Evolutionary conservation across 2,888 invertebrate genomes (phyloP).

Genomic region (Ectobius pallidus): DNA sequence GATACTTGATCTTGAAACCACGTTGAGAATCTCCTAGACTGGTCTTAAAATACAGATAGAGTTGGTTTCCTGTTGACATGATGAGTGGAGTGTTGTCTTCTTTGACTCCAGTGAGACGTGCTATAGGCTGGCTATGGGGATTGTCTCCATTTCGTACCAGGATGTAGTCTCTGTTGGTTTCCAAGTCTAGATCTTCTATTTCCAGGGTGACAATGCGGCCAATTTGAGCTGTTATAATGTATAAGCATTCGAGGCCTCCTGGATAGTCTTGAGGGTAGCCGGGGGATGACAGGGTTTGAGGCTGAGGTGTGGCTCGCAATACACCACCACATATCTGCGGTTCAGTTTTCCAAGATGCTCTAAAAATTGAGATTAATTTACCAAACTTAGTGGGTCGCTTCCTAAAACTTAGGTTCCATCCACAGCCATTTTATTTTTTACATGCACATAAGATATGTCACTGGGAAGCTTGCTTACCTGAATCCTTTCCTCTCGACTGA

Average conservation of each 20-base stretch:
- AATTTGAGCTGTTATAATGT: slow-evolving; percentile 87
- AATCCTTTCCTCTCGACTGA: slow-evolving; percentile 94
- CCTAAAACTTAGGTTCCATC: no score
- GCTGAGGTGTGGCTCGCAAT: slow-evolving; percentile 84
- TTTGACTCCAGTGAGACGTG: slow-evolving; percentile 78
- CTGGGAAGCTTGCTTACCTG: slow-evolving; percentile 55
- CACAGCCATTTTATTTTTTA: no score
- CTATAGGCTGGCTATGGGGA: slow-evolving; percentile 84
- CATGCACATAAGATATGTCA: no score
- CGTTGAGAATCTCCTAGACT: slow-evolving; percentile 86
- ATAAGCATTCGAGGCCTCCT: slow-evolving; percentile 94
- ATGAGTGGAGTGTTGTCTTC: slow-evolving; percentile 80
- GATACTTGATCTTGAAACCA: slow-evolving; percentile 89
- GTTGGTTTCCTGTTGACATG: slow-evolving; percentile 86
- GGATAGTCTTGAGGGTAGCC: slow-evolving; percentile 93
- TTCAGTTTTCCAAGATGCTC: slow-evolving; percentile 93
- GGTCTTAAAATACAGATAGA: slow-evolving; percentile 92
- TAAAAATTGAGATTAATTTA: slow-evolving; percentile 46
- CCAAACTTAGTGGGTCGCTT: no score
- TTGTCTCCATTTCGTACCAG: slow-evolving; percentile 89
- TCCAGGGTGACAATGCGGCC: slow-evolving; percentile 93
- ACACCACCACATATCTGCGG: slow-evolving; percentile 91
- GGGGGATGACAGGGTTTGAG: slow-evolving; percentile 87
- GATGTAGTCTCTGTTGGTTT: slow-evolving; percentile 83
- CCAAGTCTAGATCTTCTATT: slow-evolving; percentile 83